Evolutionary conservation across 2,113 vertebrate species (phyloP).

Genomic region (Pangasianodon gigas): DNA sequence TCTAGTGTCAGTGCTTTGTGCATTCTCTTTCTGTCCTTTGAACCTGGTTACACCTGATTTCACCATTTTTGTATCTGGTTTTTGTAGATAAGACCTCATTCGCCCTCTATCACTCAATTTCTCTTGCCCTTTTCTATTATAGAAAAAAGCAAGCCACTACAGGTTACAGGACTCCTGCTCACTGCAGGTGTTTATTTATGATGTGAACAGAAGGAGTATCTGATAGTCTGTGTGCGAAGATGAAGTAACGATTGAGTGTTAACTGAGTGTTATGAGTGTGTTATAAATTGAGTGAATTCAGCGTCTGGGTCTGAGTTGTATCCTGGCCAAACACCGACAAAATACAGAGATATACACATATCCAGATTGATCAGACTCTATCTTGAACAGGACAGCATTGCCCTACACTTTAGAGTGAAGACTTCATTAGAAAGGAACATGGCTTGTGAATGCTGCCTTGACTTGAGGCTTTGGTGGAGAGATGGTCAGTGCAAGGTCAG

Average conservation of each 20-base stretch:
- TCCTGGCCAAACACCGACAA: not conserved
- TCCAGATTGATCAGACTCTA: not conserved
- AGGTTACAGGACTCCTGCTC: conserved; percentile 4
- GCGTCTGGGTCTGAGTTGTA: not conserved
- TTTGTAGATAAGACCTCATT: not conserved
- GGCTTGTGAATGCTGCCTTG: not conserved
- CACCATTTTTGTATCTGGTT: conserved; percentile 1
- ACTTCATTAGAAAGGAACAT: conserved; percentile 18
- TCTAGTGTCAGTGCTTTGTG: not conserved
- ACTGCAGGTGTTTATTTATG: conserved; percentile 5
- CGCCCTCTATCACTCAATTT: conserved; percentile 4
- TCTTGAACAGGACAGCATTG: not conserved
- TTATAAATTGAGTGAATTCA: not conserved
- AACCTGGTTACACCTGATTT: conserved; percentile 13
- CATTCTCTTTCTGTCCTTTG: not conserved
- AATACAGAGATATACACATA: not conserved
- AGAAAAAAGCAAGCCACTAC: conserved; percentile 1
- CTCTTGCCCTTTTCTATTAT: not conserved
- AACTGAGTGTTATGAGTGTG: not conserved
- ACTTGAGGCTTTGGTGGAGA: conserved; percentile 2
- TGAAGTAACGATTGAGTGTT: not conserved
- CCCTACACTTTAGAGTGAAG: not conserved
- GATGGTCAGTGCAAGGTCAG: not conserved
- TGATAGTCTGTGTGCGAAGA: not conserved
- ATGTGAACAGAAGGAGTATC: conserved; percentile 1